Base-by-base conservation (phyloP, 2,888 invertebrate species). In the Tetranychus truncatus region DNA sequence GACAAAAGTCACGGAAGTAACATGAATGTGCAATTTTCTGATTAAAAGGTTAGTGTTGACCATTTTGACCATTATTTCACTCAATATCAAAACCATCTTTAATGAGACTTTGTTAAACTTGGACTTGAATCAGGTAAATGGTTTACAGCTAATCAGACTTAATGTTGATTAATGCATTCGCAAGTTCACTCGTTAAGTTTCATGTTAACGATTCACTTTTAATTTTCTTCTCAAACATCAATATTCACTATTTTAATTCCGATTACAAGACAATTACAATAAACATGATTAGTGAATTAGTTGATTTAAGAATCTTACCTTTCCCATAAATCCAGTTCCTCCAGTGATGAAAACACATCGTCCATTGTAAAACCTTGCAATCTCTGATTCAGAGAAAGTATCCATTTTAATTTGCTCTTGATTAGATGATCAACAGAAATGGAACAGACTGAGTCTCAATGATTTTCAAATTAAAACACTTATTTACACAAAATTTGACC, bases 301-400 rank as follows among this genome's bases (percentile, higher is more conserved):
- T 15, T 55, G 3, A 15, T 8, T 46, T 46, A 46, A 34, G 21
- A 8, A n/a, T 24, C 71, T 72, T 20, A 91, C 90, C 78, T 94
- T 86, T 1, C 96, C 96, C 45, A 96, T 88, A 81, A 96, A 96
- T 5, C 96, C 96, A 3, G 92, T 93, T 44, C 89, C 93, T 1
- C 96, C 97, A 24, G 96, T 97, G 75, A 97, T 88, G 80, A 97
- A 92, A 73, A 97, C 86, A 83, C 87, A 91, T 46, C 78, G 76
- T 44, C 77, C 78, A 15, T 72, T 74, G 71, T 78, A 79, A 66
- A 79, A 79, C 45, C 74, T 76, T 9, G 78, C 77, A 73, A 79
- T 77, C 73, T 74, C 71, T 18, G 77, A 76, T 69, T 69, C 20
- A 24, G 20, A 24, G 21, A 69, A 11, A 20, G 34, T 24, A 21